These are phyloP conservation scores for Sorex maritimensis DNA, from an alignment of 2,797 vertebrate genomes.

Conservation along the genomic window DNA sequence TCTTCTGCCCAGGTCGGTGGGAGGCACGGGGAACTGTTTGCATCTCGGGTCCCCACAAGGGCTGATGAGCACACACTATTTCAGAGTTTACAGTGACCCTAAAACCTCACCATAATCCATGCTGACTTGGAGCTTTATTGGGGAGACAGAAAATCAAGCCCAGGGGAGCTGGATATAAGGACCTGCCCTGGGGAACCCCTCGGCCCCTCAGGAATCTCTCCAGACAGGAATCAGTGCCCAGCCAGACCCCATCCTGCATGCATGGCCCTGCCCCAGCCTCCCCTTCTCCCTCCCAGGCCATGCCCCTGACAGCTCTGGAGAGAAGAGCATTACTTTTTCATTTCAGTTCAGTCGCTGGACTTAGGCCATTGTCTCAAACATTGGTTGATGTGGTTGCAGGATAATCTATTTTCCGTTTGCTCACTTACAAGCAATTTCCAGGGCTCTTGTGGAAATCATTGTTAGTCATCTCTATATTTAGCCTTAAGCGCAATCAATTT, in stretches of 20 bases:
- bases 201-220: neutral
- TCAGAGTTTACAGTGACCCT: neutral
- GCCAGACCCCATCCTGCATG: neutral
- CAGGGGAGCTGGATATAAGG: neutral
- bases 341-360: conserved; percentile 81
- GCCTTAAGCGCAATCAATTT: conserved; percentile 86
- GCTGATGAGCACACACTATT: fast-evolving
- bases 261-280: fast-evolving
- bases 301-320: conserved; percentile 61
- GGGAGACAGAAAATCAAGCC: neutral
- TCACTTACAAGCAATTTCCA: conserved; percentile 88
- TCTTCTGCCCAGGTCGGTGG: neutral
- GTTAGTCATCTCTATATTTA: conserved; percentile 91
- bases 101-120: neutral
- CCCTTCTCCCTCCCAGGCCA: too few relatives aligned
- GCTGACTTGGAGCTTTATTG: neutral
- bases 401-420: conserved; percentile 88
- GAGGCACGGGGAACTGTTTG: neutral
- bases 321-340: conserved; percentile 80
- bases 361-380: conserved; percentile 80
- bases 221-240: neutral
- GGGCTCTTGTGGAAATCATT: conserved; percentile 87
- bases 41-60: neutral
- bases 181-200: neutral
- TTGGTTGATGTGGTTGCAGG: conserved; percentile 81